A percentile compares a stretch with the other conserved stretches of the same genome.
These are phyloP conservation scores for Conops quadrifasciatus DNA, from an alignment of 2,888 invertebrate genomes.

Conservation along the genomic window DNA sequence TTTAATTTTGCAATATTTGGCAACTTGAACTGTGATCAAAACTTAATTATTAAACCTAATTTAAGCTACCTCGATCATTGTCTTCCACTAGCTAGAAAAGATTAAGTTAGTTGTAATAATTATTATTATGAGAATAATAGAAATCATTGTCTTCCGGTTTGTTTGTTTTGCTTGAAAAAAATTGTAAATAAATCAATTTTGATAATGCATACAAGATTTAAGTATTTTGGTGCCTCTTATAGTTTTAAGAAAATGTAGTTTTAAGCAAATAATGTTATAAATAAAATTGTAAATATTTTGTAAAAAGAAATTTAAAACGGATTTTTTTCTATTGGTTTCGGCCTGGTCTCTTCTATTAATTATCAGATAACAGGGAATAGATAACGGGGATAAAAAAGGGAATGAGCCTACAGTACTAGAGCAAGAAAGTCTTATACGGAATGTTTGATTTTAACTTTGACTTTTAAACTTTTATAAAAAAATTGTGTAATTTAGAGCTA, in stretches of 20 bases:
- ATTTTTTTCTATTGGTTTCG: too few species aligned
- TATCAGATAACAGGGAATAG: too few species aligned
- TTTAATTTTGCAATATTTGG: constrained; percentile 27
- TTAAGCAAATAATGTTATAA: constrained; percentile 17
- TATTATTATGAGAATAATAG: too few species aligned
- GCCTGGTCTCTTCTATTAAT: too few species aligned
- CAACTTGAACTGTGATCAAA: constrained; percentile 25
- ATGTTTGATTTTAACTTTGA: too few species aligned
- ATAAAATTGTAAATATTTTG: constrained; percentile 33
- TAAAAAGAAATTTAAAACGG: constrained; percentile 16
- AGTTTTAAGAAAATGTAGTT: not conserved
- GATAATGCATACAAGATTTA: constrained; percentile 13
- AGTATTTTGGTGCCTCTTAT: not conserved
- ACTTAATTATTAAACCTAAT: constrained; percentile 6
- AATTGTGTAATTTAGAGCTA: too few species aligned
- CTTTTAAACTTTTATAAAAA: too few species aligned
- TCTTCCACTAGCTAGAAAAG: constrained; percentile 29
- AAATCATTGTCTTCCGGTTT: constrained; percentile 54
- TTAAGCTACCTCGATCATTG: constrained; percentile 24
- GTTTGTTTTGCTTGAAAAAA: constrained; percentile 50
- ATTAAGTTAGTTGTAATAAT: constrained; percentile 9
- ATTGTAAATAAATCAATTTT: not conserved
- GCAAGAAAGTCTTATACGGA: too few species aligned
- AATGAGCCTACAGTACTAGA: too few species aligned
- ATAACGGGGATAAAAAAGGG: too few species aligned